Percentiles rank a stretch among this genome's conserved stretches.
Conservation (phyloP, 2,113 vertebrate genomes). For the Puma concolor region DNA sequence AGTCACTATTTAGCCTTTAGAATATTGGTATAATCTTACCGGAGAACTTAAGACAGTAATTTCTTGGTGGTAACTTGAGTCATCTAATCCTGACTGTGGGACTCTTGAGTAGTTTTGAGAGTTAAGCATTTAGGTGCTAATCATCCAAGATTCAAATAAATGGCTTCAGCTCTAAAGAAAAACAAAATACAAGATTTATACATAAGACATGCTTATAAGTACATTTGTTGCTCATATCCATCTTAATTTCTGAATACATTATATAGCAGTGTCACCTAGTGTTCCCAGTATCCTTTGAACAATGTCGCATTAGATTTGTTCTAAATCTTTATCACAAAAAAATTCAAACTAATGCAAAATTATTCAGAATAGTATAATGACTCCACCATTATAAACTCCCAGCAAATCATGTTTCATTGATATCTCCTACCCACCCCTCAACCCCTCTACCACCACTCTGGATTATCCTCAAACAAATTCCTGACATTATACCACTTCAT, state of each 20-base stretch:
- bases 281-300: not conserved
- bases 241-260: not conserved
- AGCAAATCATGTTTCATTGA: not conserved
- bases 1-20: not conserved
- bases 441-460: not conserved
- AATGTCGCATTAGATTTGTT: not conserved
- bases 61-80: slow-evolving; percentile 50
- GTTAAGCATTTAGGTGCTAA: slow-evolving; percentile 64
- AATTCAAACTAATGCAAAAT: not conserved
- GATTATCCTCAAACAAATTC: slow-evolving; percentile 33
- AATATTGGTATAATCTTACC: slow-evolving; percentile 70
- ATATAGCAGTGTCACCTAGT: not conserved
- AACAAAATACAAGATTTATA: slow-evolving; percentile 46
- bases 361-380: not conserved
- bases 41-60: slow-evolving; percentile 35
- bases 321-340: not conserved
- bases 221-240: not conserved
- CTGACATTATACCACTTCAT: not conserved
- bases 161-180: slow-evolving; percentile 72
- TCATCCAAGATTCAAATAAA: slow-evolving; percentile 74
- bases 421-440: not conserved
- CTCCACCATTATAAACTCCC: not conserved
- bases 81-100: slow-evolving; percentile 73
- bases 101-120: slow-evolving; percentile 62
- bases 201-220: not conserved